Percentiles rank a stretch among this genome's conserved stretches.
These are phyloP conservation scores for Nomada fucata DNA, from an alignment of 2,888 invertebrate genomes.

Conservation along the genomic window DNA sequence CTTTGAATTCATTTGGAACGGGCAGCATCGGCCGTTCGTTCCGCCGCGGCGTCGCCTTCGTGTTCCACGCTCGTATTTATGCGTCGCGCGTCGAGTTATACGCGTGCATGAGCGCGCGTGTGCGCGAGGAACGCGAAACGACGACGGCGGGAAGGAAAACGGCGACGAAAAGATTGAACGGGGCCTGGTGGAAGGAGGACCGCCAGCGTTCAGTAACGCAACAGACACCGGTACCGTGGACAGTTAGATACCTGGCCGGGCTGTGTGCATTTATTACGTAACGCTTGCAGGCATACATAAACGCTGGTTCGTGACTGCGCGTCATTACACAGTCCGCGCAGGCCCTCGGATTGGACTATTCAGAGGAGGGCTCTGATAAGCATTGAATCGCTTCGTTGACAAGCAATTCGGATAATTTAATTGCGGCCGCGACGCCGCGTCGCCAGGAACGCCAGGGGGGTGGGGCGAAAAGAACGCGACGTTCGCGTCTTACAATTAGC, in stretches of 20 bases:
- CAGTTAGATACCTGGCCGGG: slow-evolving; percentile 57
- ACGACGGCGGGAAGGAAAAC: not conserved
- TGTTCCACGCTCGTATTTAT: slow-evolving; percentile 35
- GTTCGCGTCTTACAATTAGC: not conserved
- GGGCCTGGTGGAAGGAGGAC: slow-evolving; percentile 8
- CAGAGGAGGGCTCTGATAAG: slow-evolving; percentile 33
- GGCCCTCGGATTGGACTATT: slow-evolving; percentile 47
- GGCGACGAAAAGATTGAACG: not conserved
- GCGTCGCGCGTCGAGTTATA: slow-evolving; percentile 29
- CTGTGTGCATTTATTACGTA: slow-evolving; percentile 65
- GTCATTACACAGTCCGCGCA: slow-evolving; percentile 49
- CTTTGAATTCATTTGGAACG: slow-evolving; percentile 46
- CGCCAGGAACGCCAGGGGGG: not conserved
- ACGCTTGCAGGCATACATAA: slow-evolving; percentile 46
- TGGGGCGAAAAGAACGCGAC: not conserved
- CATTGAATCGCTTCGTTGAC: slow-evolving; percentile 46
- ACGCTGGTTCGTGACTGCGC: slow-evolving; percentile 51
- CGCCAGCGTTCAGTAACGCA: slow-evolving; percentile 49
- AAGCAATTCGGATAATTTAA: slow-evolving; percentile 61
- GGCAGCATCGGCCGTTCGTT: not conserved
- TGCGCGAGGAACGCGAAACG: slow-evolving; percentile 8
- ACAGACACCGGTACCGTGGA: slow-evolving; percentile 42
- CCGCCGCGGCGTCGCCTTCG: slow-evolving; percentile 15
- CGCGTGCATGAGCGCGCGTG: slow-evolving; percentile 33
- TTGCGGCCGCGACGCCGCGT: slow-evolving; percentile 21